A percentile compares a stretch with the other conserved stretches of the same genome.
Conservation (phyloP, 2,113 vertebrate genomes). For the Sceloporus tristichus region DNA sequence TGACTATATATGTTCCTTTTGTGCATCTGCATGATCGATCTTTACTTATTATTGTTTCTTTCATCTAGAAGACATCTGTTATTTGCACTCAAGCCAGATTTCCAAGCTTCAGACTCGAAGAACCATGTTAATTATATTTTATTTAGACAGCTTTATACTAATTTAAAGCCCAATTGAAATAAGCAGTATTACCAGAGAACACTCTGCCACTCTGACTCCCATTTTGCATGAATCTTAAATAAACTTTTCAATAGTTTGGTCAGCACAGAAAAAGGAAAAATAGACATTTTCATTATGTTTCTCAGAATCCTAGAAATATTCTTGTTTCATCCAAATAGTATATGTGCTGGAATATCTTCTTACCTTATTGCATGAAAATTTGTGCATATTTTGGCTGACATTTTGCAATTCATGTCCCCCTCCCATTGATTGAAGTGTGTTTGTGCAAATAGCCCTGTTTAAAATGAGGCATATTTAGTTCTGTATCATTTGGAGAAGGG, state of each 20-base stretch:
- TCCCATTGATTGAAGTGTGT: no score
- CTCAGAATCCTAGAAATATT: no score
- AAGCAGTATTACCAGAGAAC: background rate
- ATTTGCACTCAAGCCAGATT: background rate
- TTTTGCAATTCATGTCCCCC: no score
- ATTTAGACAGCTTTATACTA: background rate
- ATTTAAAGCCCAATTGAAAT: background rate
- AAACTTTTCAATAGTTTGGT: background rate
- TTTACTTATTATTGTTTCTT: slow-evolving; percentile 16
- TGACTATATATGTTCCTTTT: no score
- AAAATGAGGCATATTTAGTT: no score
- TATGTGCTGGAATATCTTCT: no score
- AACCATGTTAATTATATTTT: slow-evolving; percentile 3
- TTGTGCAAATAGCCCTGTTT: no score
- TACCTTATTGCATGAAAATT: no score
- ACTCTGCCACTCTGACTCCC: background rate
- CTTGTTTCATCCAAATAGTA: no score
- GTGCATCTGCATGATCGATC: background rate
- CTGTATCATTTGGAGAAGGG: no score
- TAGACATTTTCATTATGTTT: background rate
- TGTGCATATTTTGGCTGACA: no score
- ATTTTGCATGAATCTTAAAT: background rate
- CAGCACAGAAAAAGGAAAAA: background rate
- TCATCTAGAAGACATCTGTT: background rate
- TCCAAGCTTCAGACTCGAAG: background rate